Base-by-base conservation (phyloP, 2,888 invertebrate species). In the Drosophila vallismaia region DNA sequence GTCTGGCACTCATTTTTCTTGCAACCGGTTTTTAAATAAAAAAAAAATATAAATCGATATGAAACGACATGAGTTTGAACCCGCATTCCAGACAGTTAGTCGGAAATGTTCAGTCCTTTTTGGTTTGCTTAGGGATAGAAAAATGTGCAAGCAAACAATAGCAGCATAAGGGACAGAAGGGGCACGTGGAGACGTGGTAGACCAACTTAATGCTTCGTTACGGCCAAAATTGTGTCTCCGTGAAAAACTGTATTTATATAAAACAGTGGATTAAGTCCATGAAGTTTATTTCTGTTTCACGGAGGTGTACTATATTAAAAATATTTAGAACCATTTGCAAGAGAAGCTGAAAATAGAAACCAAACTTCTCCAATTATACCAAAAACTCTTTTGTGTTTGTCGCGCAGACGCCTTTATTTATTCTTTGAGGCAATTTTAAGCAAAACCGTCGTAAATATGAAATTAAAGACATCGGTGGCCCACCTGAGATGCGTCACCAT, bases 51-150 rank as follows among this genome's bases (percentile, higher is more conserved):
- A 50, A 59, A 60, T 8, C 24, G 12, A 19, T 14, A 38, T 52
- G 63, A 63, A 67, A 52, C 45, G 46, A 19, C 40, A 57, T 40
- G 50, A 26, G 49, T 28, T 29, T n/a, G 31, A 14, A 62, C 84
- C 80, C 86, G 88, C 88, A 82, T 88, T 83, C 86, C 84, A 75
- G 56, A 26, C 77, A 88, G 86, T 86, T 79, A 83, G 70, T 76
- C 59, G 72, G 57, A 68, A 78, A 68, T 71, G 52, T 42, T 52
- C 45, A 51, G 57, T 51, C 10, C 31, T 24, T 24, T 29, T 10
- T 38, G 54, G 46, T 9, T 56, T 52, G 55, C 68, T 69, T 49
- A 67, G 79, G 79, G 84, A 80, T 80, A 69, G 69, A 14, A 60
- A 70, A 60, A 71, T 19, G 50, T 70, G 71, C 49, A 53, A 52